phyloP scores from a whole-genome alignment of 2,113 vertebrate species.

The Heliornis fulica region DNA sequence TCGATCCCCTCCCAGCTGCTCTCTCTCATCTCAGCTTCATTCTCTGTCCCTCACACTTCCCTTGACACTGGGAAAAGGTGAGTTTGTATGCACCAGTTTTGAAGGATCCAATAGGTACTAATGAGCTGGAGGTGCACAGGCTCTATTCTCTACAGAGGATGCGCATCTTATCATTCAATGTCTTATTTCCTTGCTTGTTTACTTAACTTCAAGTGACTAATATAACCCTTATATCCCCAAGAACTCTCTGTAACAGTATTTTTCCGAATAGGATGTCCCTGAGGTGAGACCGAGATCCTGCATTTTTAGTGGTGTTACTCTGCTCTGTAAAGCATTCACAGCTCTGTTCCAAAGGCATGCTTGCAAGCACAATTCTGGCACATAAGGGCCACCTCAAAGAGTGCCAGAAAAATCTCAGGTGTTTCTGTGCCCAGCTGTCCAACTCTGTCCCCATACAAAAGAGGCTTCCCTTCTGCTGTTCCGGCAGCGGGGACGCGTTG shows the following conservation, averaged over 20 bases:
- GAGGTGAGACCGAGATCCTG: background rate
- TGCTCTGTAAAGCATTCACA: background rate
- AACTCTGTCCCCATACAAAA: fast-evolving
- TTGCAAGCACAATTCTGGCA: background rate
- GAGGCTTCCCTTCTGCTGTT: background rate
- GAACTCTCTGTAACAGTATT: background rate
- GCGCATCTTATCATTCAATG: background rate
- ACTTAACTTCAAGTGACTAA: background rate
- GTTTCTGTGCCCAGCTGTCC: background rate
- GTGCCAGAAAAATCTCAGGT: background rate
- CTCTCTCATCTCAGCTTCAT: background rate
- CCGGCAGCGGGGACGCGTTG: fast-evolving
- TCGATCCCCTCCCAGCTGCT: background rate
- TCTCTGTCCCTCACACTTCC: background rate
- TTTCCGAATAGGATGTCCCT: background rate
- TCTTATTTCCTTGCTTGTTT: background rate
- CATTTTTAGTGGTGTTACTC: background rate
- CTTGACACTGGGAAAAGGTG: background rate
- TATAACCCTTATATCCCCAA: background rate
- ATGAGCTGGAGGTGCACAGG: background rate
- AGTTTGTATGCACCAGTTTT: background rate
- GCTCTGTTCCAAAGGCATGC: background rate
- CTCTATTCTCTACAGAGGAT: background rate
- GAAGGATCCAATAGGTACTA: background rate
- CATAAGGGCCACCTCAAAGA: background rate